Conservation (phyloP, 2,113 vertebrate genomes). For the Euleptes europaea region DNA sequence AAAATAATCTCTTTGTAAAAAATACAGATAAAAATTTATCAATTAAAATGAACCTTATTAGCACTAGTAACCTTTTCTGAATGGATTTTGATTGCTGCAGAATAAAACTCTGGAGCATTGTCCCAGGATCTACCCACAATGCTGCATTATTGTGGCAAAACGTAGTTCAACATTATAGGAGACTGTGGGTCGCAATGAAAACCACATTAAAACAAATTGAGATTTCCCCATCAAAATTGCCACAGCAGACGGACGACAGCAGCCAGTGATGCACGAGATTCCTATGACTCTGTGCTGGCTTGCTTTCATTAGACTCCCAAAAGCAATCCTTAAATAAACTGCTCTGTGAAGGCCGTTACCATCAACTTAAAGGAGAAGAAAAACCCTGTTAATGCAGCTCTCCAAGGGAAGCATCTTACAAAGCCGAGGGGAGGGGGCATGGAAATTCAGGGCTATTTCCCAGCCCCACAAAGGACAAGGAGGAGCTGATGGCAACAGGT, state of each 20-base stretch:
- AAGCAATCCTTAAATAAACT: background rate
- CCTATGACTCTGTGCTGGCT: background rate
- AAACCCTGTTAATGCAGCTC: background rate
- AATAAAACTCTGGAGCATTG: background rate
- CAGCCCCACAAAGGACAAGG: background rate
- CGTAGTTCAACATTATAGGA: too few relatives aligned
- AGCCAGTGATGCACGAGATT: too few relatives aligned
- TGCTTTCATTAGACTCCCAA: background rate
- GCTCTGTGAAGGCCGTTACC: background rate
- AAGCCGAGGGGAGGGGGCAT: background rate
- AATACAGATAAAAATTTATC: too few relatives aligned
- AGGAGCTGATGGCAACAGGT: background rate
- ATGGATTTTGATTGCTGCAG: too few relatives aligned
- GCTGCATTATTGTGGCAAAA: background rate
- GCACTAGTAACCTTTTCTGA: too few relatives aligned
- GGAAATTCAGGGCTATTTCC: background rate
- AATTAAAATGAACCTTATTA: too few relatives aligned
- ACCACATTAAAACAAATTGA: accelerated
- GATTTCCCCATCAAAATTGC: too few relatives aligned
- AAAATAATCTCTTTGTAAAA: too few relatives aligned
- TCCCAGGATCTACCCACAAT: background rate
- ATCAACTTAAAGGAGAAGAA: background rate
- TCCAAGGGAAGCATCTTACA: background rate
- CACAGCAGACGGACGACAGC: background rate
- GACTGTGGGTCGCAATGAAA: background rate